These are phyloP conservation scores for Morpho helenor DNA, from an alignment of 2,888 invertebrate genomes.

Conservation along the genomic window DNA sequence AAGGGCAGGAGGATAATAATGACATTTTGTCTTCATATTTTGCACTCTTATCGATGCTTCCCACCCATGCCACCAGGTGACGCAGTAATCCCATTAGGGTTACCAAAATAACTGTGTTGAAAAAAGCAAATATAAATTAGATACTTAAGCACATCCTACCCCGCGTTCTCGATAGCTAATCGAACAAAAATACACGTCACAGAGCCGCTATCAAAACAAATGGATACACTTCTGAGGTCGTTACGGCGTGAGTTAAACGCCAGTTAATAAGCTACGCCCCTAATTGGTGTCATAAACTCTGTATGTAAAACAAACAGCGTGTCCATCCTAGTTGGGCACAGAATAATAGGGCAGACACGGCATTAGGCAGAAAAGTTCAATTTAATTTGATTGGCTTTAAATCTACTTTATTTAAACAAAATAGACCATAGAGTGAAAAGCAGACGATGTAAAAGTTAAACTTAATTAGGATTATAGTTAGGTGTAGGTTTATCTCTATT, in stretches of 20 bases:
- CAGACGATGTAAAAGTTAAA: too few species aligned
- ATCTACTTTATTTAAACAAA: too few species aligned
- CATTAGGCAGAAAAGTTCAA: neutral
- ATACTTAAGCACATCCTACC: neutral
- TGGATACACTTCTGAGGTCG: conserved; percentile 14
- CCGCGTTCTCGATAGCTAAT: neutral
- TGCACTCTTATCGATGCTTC: too few species aligned
- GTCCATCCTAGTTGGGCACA: conserved; percentile 17
- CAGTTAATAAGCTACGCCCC: conserved; percentile 63
- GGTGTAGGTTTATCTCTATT: too few species aligned
- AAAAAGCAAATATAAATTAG: conserved; percentile 13
- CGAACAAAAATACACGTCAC: conserved; percentile 13
- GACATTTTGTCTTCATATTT: too few species aligned
- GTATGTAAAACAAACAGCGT: conserved; percentile 64
- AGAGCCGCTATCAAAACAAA: conserved; percentile 15
- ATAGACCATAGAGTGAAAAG: too few species aligned
- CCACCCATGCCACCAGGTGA: too few species aligned
- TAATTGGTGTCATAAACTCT: conserved; percentile 69
- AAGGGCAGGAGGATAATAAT: too few species aligned
- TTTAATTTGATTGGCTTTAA: too few species aligned
- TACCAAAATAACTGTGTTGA: neutral
- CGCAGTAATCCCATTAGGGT: too few species aligned
- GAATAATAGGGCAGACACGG: neutral
- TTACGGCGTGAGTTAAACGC: conserved; percentile 47
- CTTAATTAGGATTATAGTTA: too few species aligned